These are phyloP conservation scores for Zootoca vivipara DNA, from an alignment of 2,113 vertebrate genomes.

Conservation along the genomic window DNA sequence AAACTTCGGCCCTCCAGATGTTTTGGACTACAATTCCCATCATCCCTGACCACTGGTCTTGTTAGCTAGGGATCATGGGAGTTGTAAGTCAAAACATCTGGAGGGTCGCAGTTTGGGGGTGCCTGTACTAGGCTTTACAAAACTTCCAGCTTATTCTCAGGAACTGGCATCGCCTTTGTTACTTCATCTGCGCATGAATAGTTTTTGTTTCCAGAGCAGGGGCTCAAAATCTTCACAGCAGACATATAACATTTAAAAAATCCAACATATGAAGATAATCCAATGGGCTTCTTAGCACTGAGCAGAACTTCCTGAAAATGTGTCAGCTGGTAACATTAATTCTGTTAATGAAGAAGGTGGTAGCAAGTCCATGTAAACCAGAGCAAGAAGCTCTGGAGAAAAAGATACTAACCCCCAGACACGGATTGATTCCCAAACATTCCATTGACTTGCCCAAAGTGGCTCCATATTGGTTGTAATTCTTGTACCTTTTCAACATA, in stretches of 20 bases:
- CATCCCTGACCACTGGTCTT: too few species aligned
- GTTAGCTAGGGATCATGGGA: too few species aligned
- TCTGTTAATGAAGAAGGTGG: background rate
- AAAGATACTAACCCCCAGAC: too few species aligned
- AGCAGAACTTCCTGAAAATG: background rate
- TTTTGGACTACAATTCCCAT: too few species aligned
- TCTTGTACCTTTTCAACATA: background rate
- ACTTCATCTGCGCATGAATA: too few species aligned
- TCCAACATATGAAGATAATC: background rate
- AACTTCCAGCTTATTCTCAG: background rate
- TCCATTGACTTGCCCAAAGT: background rate
- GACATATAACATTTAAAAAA: background rate
- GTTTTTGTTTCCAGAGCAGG: conserved; percentile 17
- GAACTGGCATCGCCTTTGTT: too few species aligned
- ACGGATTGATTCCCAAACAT: background rate
- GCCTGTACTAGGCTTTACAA: too few species aligned
- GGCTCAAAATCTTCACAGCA: background rate
- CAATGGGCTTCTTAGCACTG: background rate
- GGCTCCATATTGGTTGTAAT: background rate
- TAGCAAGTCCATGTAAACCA: background rate
- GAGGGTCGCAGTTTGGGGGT: too few species aligned
- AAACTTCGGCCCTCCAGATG: too few species aligned
- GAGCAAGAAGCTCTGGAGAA: background rate
- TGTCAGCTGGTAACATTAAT: background rate
- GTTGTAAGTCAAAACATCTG: too few species aligned